Conservation (phyloP, 2,888 invertebrate genomes). For the Amblyjoppa fuscipennis region DNA sequence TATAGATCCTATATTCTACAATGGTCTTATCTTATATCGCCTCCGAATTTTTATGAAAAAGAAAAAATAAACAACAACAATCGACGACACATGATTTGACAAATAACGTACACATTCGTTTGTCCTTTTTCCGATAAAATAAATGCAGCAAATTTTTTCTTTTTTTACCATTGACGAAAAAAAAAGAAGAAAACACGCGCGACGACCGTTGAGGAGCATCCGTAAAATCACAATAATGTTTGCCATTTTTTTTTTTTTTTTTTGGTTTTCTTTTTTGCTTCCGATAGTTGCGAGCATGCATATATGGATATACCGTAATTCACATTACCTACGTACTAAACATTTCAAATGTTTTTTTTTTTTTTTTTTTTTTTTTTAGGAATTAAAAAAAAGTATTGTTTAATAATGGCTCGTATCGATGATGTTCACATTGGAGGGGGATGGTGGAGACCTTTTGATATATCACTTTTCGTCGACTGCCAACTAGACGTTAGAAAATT, state of each 20-base stretch:
- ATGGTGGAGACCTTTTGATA: constrained; percentile 43
- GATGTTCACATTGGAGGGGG: constrained; percentile 6
- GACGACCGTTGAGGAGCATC: constrained; percentile 29
- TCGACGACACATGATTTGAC: constrained; percentile 64
- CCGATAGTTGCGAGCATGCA: constrained; percentile 33
- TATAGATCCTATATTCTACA: constrained; percentile 66
- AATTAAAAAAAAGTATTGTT: constrained; percentile 37
- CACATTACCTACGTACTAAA: constrained; percentile 62
- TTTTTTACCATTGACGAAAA: constrained; percentile 25
- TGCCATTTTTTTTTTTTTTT: neutral
- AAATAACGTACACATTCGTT: constrained; percentile 64
- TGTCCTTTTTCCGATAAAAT: constrained; percentile 68
- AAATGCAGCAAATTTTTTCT: constrained; percentile 55
- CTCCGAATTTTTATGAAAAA: constrained; percentile 29
- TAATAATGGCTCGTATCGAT: constrained; percentile 23
- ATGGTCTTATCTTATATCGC: constrained; percentile 57
- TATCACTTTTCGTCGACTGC: constrained; percentile 45
- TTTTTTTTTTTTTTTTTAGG: neutral
- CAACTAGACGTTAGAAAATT: constrained; percentile 48
- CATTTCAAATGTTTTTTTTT: constrained; percentile 68
- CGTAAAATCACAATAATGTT: constrained; percentile 40
- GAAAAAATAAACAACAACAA: constrained; percentile 56
- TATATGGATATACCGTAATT: constrained; percentile 34
- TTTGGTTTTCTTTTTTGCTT: neutral
- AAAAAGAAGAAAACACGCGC: constrained; percentile 27